Percentiles rank a stretch among this genome's conserved stretches.
These are phyloP conservation scores for Acheta domesticus DNA, from an alignment of 2,888 invertebrate genomes.

Conservation along the genomic window DNA sequence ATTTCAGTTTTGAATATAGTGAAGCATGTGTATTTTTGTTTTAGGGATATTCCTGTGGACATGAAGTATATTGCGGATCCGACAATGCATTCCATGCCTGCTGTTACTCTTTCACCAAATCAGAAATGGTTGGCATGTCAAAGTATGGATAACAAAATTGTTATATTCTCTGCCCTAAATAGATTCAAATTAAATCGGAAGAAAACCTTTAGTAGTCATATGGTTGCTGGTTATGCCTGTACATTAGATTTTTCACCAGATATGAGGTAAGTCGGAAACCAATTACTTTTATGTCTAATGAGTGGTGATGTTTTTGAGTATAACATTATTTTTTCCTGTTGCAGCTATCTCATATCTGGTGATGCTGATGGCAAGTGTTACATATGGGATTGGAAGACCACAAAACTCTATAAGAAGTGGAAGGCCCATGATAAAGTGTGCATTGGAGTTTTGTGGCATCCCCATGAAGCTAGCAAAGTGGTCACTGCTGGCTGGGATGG, in stretches of 20 bases:
- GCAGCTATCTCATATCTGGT: conserved; percentile 91
- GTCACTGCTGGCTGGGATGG: conserved; percentile 99
- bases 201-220: conserved; percentile 96
- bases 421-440: conserved; percentile 99
- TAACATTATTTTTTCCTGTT: conserved; percentile 41
- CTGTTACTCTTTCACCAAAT: conserved; percentile 91
- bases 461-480: conserved; percentile 95
- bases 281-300: background rate
- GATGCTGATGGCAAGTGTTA: conserved; percentile 99
- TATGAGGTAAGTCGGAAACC: conserved; percentile 68
- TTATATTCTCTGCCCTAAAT: conserved; percentile 95
- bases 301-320: conserved; percentile 21
- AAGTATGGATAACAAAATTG: conserved; percentile 98
- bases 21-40: conserved; percentile 24
- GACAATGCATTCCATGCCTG: conserved; percentile 98
- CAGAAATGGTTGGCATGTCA: conserved; percentile 99
- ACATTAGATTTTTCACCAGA: conserved; percentile 96
- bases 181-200: conserved; percentile 97
- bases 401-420: conserved; percentile 97
- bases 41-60: conserved; percentile 87
- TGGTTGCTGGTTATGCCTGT: conserved; percentile 99
- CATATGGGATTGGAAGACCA: conserved; percentile 99
- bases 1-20: too few relatives aligned
- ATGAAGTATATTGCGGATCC: conserved; percentile 99
- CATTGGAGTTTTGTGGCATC: conserved; percentile 94